Base-by-base conservation (phyloP, 2,888 invertebrate species). In the Orthosia gracilis region DNA sequence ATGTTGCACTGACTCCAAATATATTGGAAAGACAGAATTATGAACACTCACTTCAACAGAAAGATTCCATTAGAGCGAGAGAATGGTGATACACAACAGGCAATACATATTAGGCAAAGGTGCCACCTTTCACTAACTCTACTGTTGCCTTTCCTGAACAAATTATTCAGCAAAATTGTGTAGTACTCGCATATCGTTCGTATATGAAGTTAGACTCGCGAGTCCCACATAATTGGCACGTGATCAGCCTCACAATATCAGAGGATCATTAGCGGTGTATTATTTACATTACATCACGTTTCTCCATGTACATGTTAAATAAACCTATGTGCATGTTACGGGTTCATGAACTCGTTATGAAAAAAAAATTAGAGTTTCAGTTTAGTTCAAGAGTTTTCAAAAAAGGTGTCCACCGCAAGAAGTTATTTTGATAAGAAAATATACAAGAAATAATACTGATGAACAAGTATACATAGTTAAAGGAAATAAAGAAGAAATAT, bases 181-280 rank as follows among this genome's bases (percentile, higher is more conserved):
- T 15, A 54, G 52, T 61, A 50, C 26, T 63, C 52, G 2, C 55
- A 50, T 54, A 62, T 21, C 49, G 47, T n/a, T 50, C 17, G 5
- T 26, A 26, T 62, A 68, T 63, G 49, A 75, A 80, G 66, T 80
- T 67, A 80, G 69, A 62, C 17, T 3, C 47, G 45, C 63, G 73
- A 54, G 65, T 57, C 55, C 63, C 63, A 57, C 57, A 65, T 79
- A 82, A 78, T 82, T 75, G 74, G 75, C 50, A 67, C 82, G 83
- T 82, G 82, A 59, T 73, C 58, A 61, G 65, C 49, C 26, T 82
- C n/a, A 62, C 69, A 74, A 82, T 66, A 61, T 18, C 40, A 45
- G 58, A 50, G 47, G n/a, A 69, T 82, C 74, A 78, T 82, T 78
- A 82, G 61, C 62, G n/a, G 75, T 66, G 50, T 75, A 80, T 80